phyloP scores from a whole-genome alignment of 1,140 invertebrate genomes.

The Drosophila grimshawi region DNA sequence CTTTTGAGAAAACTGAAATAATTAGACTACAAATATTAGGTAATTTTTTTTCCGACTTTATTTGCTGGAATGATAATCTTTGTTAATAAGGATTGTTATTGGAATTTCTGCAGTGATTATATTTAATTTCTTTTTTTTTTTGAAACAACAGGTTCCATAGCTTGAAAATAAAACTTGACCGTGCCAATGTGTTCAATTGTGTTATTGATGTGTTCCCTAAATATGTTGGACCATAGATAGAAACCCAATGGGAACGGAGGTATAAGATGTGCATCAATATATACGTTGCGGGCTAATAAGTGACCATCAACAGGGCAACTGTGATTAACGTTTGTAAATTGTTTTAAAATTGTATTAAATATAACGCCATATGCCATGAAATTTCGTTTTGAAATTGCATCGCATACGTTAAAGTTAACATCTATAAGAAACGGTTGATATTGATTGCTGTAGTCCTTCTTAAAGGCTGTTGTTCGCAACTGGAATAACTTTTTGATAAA shows the following conservation, averaged over 20 bases:
- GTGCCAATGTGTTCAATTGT: slow-evolving; percentile 8
- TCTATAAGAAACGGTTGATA: slow-evolving; percentile 55
- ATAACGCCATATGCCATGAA: slow-evolving; percentile 34
- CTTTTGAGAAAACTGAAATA: too few relatives aligned
- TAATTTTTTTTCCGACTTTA: too few relatives aligned
- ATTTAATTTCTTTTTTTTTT: neutral
- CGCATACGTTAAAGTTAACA: slow-evolving; percentile 26
- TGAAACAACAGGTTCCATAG: slow-evolving; percentile 2
- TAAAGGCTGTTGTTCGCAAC: slow-evolving; percentile 19
- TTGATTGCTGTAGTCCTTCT: slow-evolving; percentile 46
- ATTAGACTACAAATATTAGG: too few relatives aligned
- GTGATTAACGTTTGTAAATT: slow-evolving; percentile 49
- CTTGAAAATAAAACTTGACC: slow-evolving; percentile 28
- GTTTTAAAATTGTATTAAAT: neutral
- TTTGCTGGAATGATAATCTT: too few relatives aligned
- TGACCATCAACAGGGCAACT: slow-evolving; percentile 46
- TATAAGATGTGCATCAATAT: slow-evolving; percentile 3
- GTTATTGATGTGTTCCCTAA: slow-evolving; percentile 13
- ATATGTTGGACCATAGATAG: slow-evolving; percentile 17
- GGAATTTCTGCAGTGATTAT: neutral
- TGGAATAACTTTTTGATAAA: neutral
- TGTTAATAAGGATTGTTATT: too few relatives aligned
- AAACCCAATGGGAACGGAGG: slow-evolving; percentile 35
- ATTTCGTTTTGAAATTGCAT: slow-evolving; percentile 21
- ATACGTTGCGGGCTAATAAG: slow-evolving; percentile 23